phyloP scores from a whole-genome alignment of 1,140 invertebrate species.

The Drosophila nikananu region DNA sequence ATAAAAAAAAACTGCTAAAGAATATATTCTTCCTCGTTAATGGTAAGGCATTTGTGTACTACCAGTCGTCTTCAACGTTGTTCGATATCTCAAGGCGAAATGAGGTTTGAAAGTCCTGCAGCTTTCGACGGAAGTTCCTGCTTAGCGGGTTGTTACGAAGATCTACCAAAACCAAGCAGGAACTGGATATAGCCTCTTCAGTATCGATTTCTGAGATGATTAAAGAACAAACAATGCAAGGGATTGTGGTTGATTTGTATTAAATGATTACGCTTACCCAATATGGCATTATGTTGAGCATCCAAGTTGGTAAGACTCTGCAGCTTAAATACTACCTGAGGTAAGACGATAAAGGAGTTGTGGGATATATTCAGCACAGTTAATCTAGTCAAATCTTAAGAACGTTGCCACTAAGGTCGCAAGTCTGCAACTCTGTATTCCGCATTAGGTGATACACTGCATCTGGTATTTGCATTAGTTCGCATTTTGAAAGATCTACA shows the following conservation, averaged over 20 bases:
- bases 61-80: constrained; percentile 86
- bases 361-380: constrained; percentile 94
- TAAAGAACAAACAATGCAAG: neutral
- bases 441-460: constrained; percentile 97
- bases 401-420: constrained; percentile 95
- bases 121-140: constrained; percentile 86
- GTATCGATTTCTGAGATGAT: constrained; percentile 89
- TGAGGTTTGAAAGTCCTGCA: constrained; percentile 86
- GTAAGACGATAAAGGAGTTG: constrained; percentile 94
- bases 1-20: neutral
- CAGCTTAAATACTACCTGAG: constrained; percentile 86
- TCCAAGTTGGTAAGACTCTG: constrained; percentile 70
- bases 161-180: constrained; percentile 89
- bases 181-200: constrained; percentile 88
- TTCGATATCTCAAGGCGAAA: constrained; percentile 87
- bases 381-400: constrained; percentile 93
- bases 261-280: constrained; percentile 55
- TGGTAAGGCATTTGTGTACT: neutral
- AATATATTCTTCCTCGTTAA: constrained; percentile 2
- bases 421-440: constrained; percentile 93
- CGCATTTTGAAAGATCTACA: constrained; percentile 96
- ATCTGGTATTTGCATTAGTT: constrained; percentile 97
- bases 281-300: constrained; percentile 80
- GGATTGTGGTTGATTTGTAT: neutral
- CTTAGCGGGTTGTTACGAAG: constrained; percentile 90